Conservation (phyloP, 2,113 vertebrate genomes). For the Megaleporinus macrocephalus region DNA sequence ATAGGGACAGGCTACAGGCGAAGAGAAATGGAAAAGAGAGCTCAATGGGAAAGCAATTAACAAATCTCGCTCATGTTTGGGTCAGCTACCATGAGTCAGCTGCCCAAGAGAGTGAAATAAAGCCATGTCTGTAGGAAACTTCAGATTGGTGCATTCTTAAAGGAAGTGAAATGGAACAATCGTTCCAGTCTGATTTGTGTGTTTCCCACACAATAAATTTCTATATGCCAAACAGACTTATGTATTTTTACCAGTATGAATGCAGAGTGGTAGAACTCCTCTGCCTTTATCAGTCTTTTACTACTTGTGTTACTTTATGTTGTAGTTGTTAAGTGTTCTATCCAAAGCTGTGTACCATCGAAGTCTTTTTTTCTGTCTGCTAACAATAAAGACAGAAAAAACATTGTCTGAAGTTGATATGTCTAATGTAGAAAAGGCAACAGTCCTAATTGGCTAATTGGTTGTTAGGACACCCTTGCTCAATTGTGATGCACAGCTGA, state of each 20-base stretch:
- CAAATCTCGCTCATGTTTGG: neutral
- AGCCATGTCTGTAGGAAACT: neutral
- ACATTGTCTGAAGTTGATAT: too few relatives aligned
- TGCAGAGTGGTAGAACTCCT: too few relatives aligned
- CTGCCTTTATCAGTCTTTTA: too few relatives aligned
- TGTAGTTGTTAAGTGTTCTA: too few relatives aligned
- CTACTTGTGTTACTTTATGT: too few relatives aligned
- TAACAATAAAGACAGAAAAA: too few relatives aligned
- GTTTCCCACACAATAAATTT: neutral
- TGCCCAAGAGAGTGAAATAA: neutral
- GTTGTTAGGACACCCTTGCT: too few relatives aligned
- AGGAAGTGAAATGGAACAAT: neutral
- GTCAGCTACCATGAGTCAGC: neutral
- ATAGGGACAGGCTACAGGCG: neutral
- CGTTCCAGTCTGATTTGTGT: neutral
- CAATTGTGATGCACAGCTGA: too few relatives aligned
- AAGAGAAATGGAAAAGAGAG: neutral
- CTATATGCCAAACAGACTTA: neutral
- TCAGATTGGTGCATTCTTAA: neutral
- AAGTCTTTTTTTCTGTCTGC: too few relatives aligned
- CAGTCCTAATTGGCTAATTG: too few relatives aligned
- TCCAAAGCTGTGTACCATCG: too few relatives aligned
- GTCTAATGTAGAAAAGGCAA: too few relatives aligned
- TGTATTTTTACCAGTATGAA: neutral
- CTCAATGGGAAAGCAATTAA: neutral